phyloP scores from a whole-genome alignment of 2,797 vertebrate genomes.

The Hyperoplus lanceolatus region DNA sequence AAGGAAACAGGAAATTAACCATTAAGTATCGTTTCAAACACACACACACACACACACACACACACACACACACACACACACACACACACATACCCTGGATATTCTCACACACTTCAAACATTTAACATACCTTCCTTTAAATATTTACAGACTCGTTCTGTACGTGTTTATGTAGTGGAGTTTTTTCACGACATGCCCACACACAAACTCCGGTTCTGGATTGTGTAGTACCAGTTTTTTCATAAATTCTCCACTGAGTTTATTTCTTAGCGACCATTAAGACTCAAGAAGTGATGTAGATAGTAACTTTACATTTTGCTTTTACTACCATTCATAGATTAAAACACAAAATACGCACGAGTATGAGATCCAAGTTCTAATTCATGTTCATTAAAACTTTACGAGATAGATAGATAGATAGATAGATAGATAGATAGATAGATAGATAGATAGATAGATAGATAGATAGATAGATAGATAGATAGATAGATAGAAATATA shows the following conservation, averaged over 20 bases:
- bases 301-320: neutral
- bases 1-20: conserved; percentile 49
- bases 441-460: too few relatives aligned
- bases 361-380: too few relatives aligned
- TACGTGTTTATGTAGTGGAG: conserved; percentile 23
- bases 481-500: too few relatives aligned
- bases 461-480: too few relatives aligned
- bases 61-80: too few relatives aligned
- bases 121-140: too few relatives aligned
- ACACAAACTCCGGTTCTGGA: neutral
- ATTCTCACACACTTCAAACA: conserved; percentile 15
- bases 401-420: too few relatives aligned
- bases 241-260: neutral
- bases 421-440: too few relatives aligned
- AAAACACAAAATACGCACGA: too few relatives aligned
- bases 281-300: neutral
- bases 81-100: neutral
- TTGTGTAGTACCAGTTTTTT: neutral
- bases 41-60: too few relatives aligned
- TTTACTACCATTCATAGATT: too few relatives aligned
- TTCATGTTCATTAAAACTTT: too few relatives aligned
- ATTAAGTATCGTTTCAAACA: neutral
- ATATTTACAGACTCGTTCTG: conserved; percentile 24
- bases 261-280: neutral
- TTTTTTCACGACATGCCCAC: neutral